Conservation (phyloP, 2,113 vertebrate species). For the Apodemus sylvaticus region DNA sequence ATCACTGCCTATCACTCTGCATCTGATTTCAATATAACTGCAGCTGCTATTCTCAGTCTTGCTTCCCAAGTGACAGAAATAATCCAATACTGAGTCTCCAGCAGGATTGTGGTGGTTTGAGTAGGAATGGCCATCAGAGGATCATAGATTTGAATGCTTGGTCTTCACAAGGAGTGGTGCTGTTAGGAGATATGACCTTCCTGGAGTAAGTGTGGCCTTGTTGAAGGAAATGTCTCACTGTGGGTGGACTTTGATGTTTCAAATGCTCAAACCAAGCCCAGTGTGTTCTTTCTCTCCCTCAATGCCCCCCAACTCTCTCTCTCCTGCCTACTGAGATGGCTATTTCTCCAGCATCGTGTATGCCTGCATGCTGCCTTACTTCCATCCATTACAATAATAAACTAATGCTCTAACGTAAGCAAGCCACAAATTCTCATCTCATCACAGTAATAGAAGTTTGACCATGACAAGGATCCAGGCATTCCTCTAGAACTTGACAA, state of each 20-base stretch:
- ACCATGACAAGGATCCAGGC: background rate
- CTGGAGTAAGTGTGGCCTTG: background rate
- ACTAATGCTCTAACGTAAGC: background rate
- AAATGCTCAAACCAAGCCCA: background rate
- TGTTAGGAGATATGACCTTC: background rate
- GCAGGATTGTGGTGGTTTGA: background rate
- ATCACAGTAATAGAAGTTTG: background rate
- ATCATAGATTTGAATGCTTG: background rate
- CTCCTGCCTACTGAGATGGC: background rate
- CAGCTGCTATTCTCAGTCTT: background rate
- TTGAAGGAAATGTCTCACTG: background rate
- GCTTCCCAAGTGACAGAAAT: background rate
- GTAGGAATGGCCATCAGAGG: background rate
- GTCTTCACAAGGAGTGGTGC: background rate
- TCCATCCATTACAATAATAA: background rate
- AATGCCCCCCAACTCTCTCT: background rate
- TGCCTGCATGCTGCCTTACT: rapidly evolving
- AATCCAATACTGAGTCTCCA: background rate
- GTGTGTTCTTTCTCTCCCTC: background rate
- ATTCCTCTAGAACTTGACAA: background rate
- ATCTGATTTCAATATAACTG: background rate
- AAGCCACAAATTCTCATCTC: background rate
- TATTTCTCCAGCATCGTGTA: background rate
- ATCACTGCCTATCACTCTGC: background rate
- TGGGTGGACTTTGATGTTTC: background rate